Evolutionary conservation across 2,888 invertebrate genomes (phyloP), one percentile per base, ranked within the genome.

Genomic region (Lasioglossum vierecki): DNA sequence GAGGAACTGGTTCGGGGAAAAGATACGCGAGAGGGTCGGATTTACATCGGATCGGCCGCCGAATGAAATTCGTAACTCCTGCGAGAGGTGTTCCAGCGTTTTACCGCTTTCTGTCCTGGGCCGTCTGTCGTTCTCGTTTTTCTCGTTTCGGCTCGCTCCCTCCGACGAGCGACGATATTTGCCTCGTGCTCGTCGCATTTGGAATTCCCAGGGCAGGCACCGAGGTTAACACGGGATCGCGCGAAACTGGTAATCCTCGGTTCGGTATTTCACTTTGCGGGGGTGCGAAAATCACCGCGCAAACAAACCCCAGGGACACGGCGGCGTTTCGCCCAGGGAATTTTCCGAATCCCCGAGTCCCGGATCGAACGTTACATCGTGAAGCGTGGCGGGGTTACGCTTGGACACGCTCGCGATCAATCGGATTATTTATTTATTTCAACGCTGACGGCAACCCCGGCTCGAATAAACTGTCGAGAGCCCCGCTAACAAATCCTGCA

Each of bases 171-270:
- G n/a, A 60, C 71, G 80, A 78, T 81, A 84, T 84, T 80, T 66
- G 72, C 66, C 66, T 78, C 26, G 53, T 53, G 53, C 53, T 49
- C 22, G 75, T n/a, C 35, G 73, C 77, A 75, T 85, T 85, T 60
- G n/a, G 49, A 76, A 84, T 84, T 80, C 80, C 80, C 76, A 80
- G 77, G 46, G 18, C 39, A 9, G 49, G 70, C 53, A 53, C 77
- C 39, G 63, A 70, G 85, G 85, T 75, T 74, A 75, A 78, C 84
- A 18, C 30, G 44, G 46, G 46, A 73, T 30, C 68, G 72, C 46
- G 78, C 18, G 76, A 76, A 86, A 81, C 78, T 63, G 72, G 44
- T 76, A 74, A 81, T 76, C 63, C 79, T 44, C 53, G 80, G 63
- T 18, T 73, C 71, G 80, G 49, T 71, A 71, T 85, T 83, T 80